Conservation (phyloP, 2,888 invertebrate genomes). For the Lydus trimaculatus region DNA sequence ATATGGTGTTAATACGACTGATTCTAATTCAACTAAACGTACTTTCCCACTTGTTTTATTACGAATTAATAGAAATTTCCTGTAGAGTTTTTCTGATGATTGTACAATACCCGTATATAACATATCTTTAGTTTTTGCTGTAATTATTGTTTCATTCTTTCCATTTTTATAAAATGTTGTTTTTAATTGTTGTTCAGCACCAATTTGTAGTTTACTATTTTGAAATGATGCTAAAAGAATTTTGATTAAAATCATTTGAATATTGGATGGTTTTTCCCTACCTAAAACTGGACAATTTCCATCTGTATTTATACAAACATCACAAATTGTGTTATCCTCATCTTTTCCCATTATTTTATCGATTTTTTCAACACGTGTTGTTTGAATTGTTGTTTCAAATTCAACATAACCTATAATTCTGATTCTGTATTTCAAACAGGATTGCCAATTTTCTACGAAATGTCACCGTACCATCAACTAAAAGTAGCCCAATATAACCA, state of each 20-base stretch:
- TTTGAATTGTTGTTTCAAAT: neutral
- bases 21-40: conserved; percentile 40
- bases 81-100: conserved; percentile 41
- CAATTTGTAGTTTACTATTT: conserved; percentile 45
- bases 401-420: neutral
- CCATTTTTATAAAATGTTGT: conserved; percentile 40
- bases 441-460: too few species aligned
- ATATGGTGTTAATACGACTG: conserved; percentile 38
- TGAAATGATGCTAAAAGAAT: conserved; percentile 47
- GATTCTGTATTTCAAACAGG: too few species aligned
- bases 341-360: neutral
- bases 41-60: conserved; percentile 50
- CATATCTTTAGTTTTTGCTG: conserved; percentile 44
- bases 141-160: conserved; percentile 37
- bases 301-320: neutral
- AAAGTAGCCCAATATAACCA: too few species aligned
- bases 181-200: conserved; percentile 40
- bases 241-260: neutral
- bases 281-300: neutral
- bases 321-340: neutral
- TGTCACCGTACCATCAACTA: too few species aligned
- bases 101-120: conserved; percentile 45
- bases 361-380: neutral
- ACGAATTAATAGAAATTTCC: conserved; percentile 48
- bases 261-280: neutral